A percentile compares a stretch with the other conserved stretches of the same genome.
phyloP scores from a whole-genome alignment of 2,113 vertebrate species.

The Dascyllus trimaculatus region DNA sequence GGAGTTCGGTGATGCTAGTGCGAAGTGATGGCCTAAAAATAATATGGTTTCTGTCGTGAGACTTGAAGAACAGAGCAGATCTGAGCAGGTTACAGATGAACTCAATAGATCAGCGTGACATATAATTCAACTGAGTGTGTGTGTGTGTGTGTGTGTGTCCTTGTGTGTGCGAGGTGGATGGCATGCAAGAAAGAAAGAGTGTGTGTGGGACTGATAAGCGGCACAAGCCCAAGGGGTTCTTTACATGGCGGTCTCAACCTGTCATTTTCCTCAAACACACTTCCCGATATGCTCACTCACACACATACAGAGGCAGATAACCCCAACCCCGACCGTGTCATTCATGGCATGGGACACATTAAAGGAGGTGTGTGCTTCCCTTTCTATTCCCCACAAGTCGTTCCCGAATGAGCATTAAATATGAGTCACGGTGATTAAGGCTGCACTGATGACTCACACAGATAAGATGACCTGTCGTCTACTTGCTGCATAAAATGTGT shows the following conservation, averaged over 20 bases:
- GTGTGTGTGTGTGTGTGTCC: conserved; percentile 27
- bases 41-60: conserved; percentile 56
- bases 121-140: conserved; percentile 51
- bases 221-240: conserved; percentile 55
- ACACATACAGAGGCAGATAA: conserved; percentile 50
- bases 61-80: conserved; percentile 53
- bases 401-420: conserved; percentile 53
- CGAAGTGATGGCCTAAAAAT: conserved; percentile 69
- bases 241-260: conserved; percentile 63
- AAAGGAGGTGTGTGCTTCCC: conserved; percentile 45
- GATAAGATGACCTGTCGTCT: conserved; percentile 54
- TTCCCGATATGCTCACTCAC: conserved; percentile 48
- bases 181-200: conserved; percentile 39
- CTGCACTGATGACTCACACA: conserved; percentile 57
- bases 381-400: conserved; percentile 38
- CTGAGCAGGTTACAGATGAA: conserved; percentile 69
- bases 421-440: conserved; percentile 62
- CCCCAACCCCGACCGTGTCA: conserved; percentile 48
- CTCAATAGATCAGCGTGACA: conserved; percentile 65
- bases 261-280: conserved; percentile 66
- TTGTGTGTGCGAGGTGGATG: conserved; percentile 56
- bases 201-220: conserved; percentile 74
- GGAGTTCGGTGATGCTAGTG: conserved; percentile 31
- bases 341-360: conserved; percentile 47
- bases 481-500: conserved; percentile 23